These are phyloP conservation scores for Syngnathus scovelli DNA, from an alignment of 2,113 vertebrate genomes.

Conservation along the genomic window DNA sequence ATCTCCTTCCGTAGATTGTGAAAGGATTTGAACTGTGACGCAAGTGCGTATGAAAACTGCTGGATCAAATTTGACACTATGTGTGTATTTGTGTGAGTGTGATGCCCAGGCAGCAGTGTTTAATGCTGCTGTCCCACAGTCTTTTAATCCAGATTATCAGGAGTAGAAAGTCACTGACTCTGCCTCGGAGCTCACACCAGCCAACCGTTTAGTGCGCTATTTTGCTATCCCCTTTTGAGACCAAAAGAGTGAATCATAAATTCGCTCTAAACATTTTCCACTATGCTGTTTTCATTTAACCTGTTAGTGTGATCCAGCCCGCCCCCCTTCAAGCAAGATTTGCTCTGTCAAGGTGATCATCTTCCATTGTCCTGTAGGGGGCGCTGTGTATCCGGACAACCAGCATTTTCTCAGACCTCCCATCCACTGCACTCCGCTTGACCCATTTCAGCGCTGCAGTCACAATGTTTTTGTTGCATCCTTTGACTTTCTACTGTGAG, in stretches of 20 bases:
- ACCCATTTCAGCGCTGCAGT: slow-evolving; percentile 50
- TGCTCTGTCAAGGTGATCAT: neutral
- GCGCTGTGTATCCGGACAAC: slow-evolving; percentile 58
- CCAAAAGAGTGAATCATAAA: neutral
- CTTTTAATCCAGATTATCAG: slow-evolving; percentile 72
- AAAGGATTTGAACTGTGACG: neutral
- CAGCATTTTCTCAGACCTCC: slow-evolving; percentile 24
- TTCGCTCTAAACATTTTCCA: neutral
- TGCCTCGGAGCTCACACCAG: slow-evolving; percentile 34
- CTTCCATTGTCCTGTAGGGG: slow-evolving; percentile 52
- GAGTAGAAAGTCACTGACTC: slow-evolving; percentile 61
- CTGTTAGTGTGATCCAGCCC: neutral
- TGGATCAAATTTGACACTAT: neutral
- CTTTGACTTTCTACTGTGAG: slow-evolving; percentile 30
- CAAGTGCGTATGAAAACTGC: neutral
- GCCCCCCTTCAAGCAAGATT: neutral
- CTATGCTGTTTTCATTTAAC: neutral
- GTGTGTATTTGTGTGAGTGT: slow-evolving; percentile 15
- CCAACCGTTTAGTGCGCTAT: slow-evolving; percentile 15
- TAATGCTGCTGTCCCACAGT: slow-evolving; percentile 60
- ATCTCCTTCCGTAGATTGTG: neutral
- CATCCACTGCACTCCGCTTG: slow-evolving; percentile 49
- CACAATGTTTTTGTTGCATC: slow-evolving; percentile 34
- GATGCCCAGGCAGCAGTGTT: slow-evolving; percentile 55
- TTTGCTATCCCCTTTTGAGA: neutral